Conservation (phyloP, 2,888 invertebrate species). For the Epirrhoe alternata region DNA sequence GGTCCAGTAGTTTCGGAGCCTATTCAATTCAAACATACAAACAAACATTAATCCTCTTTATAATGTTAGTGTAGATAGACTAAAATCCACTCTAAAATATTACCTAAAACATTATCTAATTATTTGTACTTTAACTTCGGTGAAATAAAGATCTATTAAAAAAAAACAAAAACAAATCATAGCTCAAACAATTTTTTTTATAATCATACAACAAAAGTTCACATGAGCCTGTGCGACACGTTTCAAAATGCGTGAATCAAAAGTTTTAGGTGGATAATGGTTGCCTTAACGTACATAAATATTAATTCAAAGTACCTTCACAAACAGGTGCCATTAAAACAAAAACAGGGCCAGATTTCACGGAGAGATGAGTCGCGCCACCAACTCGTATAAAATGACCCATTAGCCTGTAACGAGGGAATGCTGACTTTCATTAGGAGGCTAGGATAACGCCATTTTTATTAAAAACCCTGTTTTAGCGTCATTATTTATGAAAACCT, state of each 20-base stretch:
- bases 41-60: no score
- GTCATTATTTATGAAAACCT: conserved; percentile 15
- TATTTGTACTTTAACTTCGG: no score
- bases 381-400: conserved; percentile 62
- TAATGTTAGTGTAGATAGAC: no score
- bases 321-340: conserved; percentile 54
- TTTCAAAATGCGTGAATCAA: neutral
- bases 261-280: neutral
- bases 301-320: conserved; percentile 19
- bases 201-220: neutral
- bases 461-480: conserved; percentile 13
- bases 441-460: conserved; percentile 31
- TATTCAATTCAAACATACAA: no score
- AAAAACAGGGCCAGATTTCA: conserved; percentile 57
- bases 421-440: conserved; percentile 46
- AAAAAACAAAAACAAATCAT: no score
- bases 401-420: conserved; percentile 60
- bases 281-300: conserved; percentile 3
- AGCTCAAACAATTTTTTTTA: neutral
- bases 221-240: neutral
- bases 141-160: no score
- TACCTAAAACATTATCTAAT: no score
- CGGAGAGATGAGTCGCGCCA: conserved; percentile 46
- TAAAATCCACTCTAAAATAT: no score
- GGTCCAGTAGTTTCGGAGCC: no score